Evolutionary conservation across 2,888 invertebrate genomes (phyloP).

Genomic region (Idaea dimidiata): DNA sequence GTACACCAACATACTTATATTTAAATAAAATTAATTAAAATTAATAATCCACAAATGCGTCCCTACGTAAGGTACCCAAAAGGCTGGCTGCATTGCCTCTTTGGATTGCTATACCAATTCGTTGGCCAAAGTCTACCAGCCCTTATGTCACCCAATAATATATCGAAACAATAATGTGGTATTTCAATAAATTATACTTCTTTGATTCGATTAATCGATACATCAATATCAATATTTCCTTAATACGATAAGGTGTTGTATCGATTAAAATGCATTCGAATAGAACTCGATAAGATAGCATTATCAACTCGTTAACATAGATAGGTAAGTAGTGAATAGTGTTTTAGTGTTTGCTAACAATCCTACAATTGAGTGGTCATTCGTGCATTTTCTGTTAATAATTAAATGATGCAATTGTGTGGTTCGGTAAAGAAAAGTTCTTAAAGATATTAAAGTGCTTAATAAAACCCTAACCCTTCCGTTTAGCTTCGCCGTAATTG

Average conservation of each 20-base stretch:
- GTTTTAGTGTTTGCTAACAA: background rate
- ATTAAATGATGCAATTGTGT: background rate
- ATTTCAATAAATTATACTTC: background rate
- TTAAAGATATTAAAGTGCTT: background rate
- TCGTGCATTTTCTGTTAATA: background rate
- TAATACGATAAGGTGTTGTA: conserved; percentile 10
- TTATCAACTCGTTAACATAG: conserved; percentile 16
- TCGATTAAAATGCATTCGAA: conserved; percentile 18
- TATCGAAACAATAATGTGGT: background rate
- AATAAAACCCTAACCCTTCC: background rate
- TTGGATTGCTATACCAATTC: too few relatives aligned
- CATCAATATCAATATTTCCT: conserved; percentile 8
- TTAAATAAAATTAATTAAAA: too few relatives aligned
- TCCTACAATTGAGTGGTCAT: background rate
- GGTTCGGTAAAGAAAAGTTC: background rate
- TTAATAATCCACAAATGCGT: too few relatives aligned
- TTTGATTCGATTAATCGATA: background rate
- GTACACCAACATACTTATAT: too few relatives aligned
- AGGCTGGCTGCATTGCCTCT: too few relatives aligned
- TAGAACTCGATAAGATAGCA: conserved; percentile 17
- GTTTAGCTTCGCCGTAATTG: background rate
- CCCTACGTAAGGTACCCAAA: too few relatives aligned
- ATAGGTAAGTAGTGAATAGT: conserved; percentile 9
- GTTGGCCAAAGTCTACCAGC: too few relatives aligned
- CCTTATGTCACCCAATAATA: too few relatives aligned